Evolutionary conservation across 2,888 invertebrate species (phyloP), one percentile per base, ranked within the genome.

Genomic region (Eurytoma adleriae): DNA sequence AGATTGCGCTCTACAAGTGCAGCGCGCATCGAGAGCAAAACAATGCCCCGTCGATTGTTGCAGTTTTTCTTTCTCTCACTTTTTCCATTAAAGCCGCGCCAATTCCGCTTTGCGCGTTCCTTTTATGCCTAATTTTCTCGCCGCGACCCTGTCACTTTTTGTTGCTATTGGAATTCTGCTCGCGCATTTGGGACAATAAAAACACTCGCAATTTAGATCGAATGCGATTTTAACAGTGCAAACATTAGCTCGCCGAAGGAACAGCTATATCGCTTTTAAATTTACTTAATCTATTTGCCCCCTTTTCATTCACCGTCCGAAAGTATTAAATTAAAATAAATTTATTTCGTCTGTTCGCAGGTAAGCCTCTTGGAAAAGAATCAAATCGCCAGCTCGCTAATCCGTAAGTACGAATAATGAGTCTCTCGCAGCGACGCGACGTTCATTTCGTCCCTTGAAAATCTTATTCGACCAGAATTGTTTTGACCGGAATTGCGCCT

Each of bases 1-100:
- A 88, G 86, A 88, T 88, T 87, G 87, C 86, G 84, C 83, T 5
- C 48, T 3, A 67, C 62, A 62, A 62, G 62, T 62, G 62, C 24
- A 30, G 56, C 52, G 82, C 62, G 7, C 18, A 59, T 59, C 13
- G 27, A 62, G n/a, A 59, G 59, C 59, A 59, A 7, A 52, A 67
- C 24, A 50, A 68, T 68, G 62, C 16, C 16, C 62, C n/a, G 80
- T 84, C 85, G 84, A 84, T 85, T 84, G 85, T 85, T 79, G 82
- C 83, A 75, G 40, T 40, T 48, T 57, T 61, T 78, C 16, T 27
- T 70, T 78, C 74, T 81, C 82, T 78, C 81, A 81, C 68, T 14
- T 14, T 52, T 68, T 52, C 54, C 27, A 52, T 68, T 54, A 24
- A 16, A 10, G 16, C 30, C 24, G 7, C 14, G 12, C 52, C 54